Evolutionary conservation across 1,140 invertebrate genomes (phyloP).

Genomic region (Maconellicoccus hirsutus): DNA sequence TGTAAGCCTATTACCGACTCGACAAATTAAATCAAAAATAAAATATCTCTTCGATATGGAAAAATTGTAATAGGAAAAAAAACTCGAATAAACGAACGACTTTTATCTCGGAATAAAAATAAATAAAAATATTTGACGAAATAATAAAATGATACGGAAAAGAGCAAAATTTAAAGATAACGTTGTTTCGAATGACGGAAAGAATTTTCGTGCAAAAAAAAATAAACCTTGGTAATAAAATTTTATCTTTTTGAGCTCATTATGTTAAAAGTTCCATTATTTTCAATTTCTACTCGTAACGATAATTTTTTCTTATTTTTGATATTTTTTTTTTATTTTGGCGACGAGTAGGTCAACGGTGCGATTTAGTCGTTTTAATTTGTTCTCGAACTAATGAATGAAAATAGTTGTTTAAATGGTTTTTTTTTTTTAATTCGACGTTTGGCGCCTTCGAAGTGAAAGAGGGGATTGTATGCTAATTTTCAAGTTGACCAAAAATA

Average conservation of each 20-base stretch:
- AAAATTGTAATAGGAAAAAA: neutral
- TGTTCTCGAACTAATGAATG: too few relatives aligned
- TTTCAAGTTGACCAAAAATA: too few relatives aligned
- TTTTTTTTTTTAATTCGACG: too few relatives aligned
- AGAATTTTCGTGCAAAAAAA: neutral
- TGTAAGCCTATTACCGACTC: neutral
- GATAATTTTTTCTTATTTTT: neutral
- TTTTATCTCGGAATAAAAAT: neutral
- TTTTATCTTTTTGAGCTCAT: conserved; percentile 7
- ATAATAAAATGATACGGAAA: neutral
- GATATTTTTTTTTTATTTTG: too few relatives aligned
- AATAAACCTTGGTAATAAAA: conserved; percentile 1
- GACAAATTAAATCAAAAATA: neutral
- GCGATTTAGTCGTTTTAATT: too few relatives aligned
- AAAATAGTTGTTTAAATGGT: too few relatives aligned
- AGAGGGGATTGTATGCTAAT: too few relatives aligned
- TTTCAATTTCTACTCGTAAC: neutral
- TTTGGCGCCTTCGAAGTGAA: too few relatives aligned
- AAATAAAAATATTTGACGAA: conserved; percentile 2
- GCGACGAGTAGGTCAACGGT: too few relatives aligned
- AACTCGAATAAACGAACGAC: too few relatives aligned
- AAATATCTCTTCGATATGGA: neutral
- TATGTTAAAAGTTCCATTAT: neutral
- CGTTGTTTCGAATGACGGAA: conserved; percentile 2
- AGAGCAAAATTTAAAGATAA: neutral